A percentile compares a stretch with the other conserved stretches of the same genome.
Conservation (phyloP, 2,797 vertebrate species). For the Malurus leucopterus region DNA sequence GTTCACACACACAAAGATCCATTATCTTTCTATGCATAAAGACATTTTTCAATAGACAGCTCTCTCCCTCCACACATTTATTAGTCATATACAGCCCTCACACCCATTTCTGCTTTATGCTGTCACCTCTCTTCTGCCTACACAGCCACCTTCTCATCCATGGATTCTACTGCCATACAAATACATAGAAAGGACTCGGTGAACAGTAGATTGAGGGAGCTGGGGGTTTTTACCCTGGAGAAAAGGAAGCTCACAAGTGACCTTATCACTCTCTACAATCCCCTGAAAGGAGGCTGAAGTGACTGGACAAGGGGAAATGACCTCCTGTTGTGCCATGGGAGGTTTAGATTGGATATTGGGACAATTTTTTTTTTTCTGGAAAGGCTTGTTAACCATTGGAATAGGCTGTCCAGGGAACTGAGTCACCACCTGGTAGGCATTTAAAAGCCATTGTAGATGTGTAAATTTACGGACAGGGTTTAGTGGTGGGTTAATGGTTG, state of each 20-base stretch:
- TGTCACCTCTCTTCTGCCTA: background rate
- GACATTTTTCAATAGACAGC: background rate
- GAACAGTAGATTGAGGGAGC: background rate
- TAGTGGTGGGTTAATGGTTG: background rate
- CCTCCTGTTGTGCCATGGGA: background rate
- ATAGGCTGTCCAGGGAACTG: background rate
- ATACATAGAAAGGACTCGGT: background rate
- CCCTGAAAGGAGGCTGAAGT: background rate
- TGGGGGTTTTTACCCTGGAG: background rate
- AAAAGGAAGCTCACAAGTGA: background rate
- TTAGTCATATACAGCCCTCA: background rate
- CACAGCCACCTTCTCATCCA: background rate
- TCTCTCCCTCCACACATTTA: background rate
- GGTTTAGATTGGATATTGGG: background rate
- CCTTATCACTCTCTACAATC: background rate
- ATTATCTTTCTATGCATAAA: background rate
- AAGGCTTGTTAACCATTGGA: background rate
- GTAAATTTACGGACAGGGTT: background rate
- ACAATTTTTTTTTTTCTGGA: background rate
- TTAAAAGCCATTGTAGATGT: background rate
- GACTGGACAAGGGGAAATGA: background rate
- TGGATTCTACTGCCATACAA: background rate
- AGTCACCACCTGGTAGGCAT: background rate
- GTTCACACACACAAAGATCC: background rate
- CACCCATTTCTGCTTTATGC: background rate